Percentiles rank a stretch among this genome's conserved stretches.
Conservation (phyloP, 2,113 vertebrate genomes). For the Sinocyclocheilus maitianheensis region DNA sequence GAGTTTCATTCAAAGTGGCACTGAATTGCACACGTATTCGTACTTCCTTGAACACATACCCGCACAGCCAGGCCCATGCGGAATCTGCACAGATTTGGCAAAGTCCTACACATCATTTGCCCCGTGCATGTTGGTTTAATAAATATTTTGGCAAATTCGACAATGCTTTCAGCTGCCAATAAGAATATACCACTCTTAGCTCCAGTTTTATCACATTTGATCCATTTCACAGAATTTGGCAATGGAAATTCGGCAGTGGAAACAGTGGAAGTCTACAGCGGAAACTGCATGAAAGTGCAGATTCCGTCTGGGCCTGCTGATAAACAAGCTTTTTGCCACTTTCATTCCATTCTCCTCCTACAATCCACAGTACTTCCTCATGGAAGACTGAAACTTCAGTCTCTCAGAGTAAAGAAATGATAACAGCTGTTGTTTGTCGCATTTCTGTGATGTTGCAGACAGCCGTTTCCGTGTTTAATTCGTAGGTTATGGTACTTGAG, state of each 20-base stretch:
- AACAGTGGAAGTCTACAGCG: neutral
- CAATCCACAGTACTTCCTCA: slow-evolving; percentile 38
- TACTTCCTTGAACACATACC: neutral
- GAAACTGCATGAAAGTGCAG: neutral
- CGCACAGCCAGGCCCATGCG: neutral
- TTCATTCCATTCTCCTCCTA: neutral
- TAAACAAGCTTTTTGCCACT: neutral
- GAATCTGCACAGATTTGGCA: neutral
- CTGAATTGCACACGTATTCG: neutral
- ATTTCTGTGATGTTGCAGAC: slow-evolving; percentile 27
- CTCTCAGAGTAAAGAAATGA: slow-evolving; percentile 2
- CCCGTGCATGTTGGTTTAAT: neutral
- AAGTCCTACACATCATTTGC: neutral
- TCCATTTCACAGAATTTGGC: neutral
- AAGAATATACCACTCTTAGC: neutral
- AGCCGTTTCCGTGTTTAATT: slow-evolving; percentile 56
- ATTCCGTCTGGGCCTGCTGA: neutral
- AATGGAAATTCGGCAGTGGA: neutral
- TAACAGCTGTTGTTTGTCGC: neutral
- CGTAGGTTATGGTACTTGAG: slow-evolving; percentile 56
- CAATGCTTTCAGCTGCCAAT: neutral
- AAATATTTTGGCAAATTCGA: neutral
- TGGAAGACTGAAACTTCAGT: slow-evolving; percentile 51
- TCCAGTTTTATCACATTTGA: neutral
- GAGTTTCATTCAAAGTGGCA: slow-evolving; percentile 4